These are phyloP conservation scores for Tetranychus truncatus DNA, from an alignment of 2,888 invertebrate species.

Conservation along the genomic window DNA sequence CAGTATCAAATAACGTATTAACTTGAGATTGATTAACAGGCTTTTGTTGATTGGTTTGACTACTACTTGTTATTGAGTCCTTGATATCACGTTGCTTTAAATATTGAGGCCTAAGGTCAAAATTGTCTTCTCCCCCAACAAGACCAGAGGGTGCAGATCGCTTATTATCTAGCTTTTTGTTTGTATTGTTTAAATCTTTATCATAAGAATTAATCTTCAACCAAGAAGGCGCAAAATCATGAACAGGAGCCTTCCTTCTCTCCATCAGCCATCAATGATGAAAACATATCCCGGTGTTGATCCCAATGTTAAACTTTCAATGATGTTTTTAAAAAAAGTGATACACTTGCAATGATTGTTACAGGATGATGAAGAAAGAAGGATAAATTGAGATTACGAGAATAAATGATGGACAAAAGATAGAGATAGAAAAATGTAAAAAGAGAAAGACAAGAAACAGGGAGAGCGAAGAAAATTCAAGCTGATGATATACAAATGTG, in stretches of 20 bases:
- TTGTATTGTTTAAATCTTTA: conserved; percentile 20
- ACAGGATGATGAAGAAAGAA: neutral
- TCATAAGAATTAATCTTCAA: conserved; percentile 30
- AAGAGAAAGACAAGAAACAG: neutral
- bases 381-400: neutral
- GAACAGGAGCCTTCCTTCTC: conserved; percentile 32
- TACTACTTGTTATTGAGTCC: neutral
- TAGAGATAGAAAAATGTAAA: neutral
- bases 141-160: no score
- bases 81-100: neutral
- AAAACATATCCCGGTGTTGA: neutral
- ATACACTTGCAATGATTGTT: neutral
- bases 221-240: conserved; percentile 37
- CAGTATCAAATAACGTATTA: neutral
- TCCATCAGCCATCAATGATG: conserved; percentile 26
- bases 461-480: neutral
- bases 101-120: neutral
- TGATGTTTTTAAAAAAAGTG: neutral
- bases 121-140: conserved; percentile 16
- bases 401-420: neutral
- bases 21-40: neutral
- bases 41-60: neutral
- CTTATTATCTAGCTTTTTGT: no score
- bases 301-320: neutral
- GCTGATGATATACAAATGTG: neutral